These are phyloP conservation scores for Oreocharis arfaki DNA, from an alignment of 2,113 vertebrate genomes.

Conservation along the genomic window DNA sequence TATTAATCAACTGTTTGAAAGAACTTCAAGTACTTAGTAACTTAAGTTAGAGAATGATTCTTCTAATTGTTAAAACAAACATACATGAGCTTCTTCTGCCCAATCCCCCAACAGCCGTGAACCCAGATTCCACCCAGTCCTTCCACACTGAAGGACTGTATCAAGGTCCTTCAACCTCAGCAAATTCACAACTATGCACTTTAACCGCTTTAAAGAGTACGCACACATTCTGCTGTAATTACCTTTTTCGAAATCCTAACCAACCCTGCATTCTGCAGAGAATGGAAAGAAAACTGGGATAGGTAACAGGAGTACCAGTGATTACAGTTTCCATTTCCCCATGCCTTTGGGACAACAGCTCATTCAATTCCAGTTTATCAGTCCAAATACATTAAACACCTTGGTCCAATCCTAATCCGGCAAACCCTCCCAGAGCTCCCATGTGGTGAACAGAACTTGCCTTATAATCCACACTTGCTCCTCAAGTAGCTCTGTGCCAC, in stretches of 20 bases:
- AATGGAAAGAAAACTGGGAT: not conserved
- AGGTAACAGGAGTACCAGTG: not conserved
- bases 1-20: not conserved
- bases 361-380: not conserved
- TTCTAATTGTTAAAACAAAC: not conserved
- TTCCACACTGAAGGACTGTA: no score
- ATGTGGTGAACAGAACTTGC: not conserved
- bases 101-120: not conserved
- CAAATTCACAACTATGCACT: not conserved
- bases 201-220: not conserved
- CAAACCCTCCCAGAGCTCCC: not conserved
- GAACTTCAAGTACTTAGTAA: not conserved
- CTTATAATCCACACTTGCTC: not conserved
- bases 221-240: not conserved
- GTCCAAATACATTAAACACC: not conserved
- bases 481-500: not conserved
- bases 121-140: not conserved
- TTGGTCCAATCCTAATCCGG: not conserved
- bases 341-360: not conserved
- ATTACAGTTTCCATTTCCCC: not conserved
- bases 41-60: rapidly evolving
- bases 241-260: not conserved
- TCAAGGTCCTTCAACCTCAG: not conserved
- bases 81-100: not conserved
- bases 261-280: not conserved